Evolutionary conservation across 92 coral and sea anemone genomes (phyloP), one percentile per base, ranked within the genome.

Genomic region (Paragorgia papillata): DNA sequence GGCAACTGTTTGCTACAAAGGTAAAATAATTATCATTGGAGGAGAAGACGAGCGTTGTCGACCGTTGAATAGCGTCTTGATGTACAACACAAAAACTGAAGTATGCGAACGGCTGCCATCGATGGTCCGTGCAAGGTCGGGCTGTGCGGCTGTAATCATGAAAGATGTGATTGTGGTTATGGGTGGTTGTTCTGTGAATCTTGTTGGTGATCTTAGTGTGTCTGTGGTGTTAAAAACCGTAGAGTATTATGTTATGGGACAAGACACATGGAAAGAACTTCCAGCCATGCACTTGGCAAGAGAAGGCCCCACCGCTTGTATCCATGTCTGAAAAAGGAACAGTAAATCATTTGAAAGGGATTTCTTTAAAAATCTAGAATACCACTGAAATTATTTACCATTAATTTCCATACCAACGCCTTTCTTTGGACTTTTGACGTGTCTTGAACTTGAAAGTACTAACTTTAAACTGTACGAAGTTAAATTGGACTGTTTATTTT

Each of bases 131-230:
- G 84, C 70, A 58, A 90, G 97, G 1, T 85, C 89, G 39, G 90
- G 91, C 26, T 91, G 97, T 66, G 69, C 97, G 0, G 96, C 93
- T 7, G 88, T 88, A 21, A 67, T 79, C 24, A 69, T 88, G 88
- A 75, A 85, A 54, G 87, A 82, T 1, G 77, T 73, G 30, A 82
- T 93, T 60, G 79, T 87, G 40, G 94, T 88, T n/a, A 85, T 91
- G n/a, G 97, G 97, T 19, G 97, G 97, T 9, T 83, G 97, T 25
- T 82, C 82, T 29, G 86, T 69, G 50, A 64, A 68, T 18, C 60
- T 18, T 0, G 1, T 21, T 63, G 27, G 12, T 0, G 22, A 14
- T 14, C 40, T 4, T 29, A 9, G 27, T 63, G 5, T n/a, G n/a
- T n/a, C n/a, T n/a, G n/a, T n/a, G n/a, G n/a, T n/a, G n/a, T n/a